These are phyloP conservation scores for Platygyra sinensis DNA, from an alignment of 64 coral and sea anemone species.

Conservation along the genomic window DNA sequence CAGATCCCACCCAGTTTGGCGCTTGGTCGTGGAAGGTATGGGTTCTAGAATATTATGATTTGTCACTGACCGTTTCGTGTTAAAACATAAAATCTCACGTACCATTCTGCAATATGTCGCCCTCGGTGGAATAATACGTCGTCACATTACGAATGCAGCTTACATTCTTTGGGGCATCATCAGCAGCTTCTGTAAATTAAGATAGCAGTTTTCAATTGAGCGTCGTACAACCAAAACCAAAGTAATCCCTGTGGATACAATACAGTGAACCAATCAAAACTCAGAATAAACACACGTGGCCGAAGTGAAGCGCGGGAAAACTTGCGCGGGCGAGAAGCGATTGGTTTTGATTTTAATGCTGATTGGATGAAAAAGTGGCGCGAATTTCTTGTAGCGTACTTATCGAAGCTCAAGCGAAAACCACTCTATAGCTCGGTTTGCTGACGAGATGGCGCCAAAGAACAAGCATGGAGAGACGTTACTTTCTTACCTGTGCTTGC, in stretches of 20 bases:
- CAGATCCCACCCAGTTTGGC: too few relatives aligned
- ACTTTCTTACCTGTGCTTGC: neutral
- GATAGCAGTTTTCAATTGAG: neutral
- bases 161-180: conserved; percentile 62
- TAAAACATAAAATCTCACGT: conserved; percentile 5
- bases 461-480: neutral
- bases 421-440: neutral
- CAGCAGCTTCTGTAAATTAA: conserved; percentile 47
- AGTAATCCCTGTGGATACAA: too few relatives aligned
- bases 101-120: conserved; percentile 41
- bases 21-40: too few relatives aligned
- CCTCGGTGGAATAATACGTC: conserved; percentile 47
- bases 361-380: too few relatives aligned
- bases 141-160: conserved; percentile 65
- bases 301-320: too few relatives aligned
- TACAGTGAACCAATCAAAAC: too few relatives aligned
- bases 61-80: neutral
- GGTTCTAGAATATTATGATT: too few relatives aligned
- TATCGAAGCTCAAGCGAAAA: neutral
- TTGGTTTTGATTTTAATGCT: too few relatives aligned
- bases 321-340: too few relatives aligned
- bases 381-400: neutral
- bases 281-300: too few relatives aligned
- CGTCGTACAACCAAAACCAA: too few relatives aligned
- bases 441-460: neutral